Evolutionary conservation across 2,113 vertebrate species (phyloP).

Genomic region (Ophthalmolycus amberensis): DNA sequence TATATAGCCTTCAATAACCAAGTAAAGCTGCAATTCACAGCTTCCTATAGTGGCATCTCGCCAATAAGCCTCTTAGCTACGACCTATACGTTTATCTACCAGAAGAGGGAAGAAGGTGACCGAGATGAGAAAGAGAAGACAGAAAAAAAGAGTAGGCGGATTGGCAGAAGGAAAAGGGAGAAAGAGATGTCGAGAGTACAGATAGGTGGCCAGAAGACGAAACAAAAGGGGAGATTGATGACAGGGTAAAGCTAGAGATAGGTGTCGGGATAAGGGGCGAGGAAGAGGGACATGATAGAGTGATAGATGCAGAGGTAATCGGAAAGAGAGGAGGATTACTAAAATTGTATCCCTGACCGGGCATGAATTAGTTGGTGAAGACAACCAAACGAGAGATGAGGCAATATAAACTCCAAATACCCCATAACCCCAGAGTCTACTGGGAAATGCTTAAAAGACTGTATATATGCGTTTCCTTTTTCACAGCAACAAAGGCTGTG

Average conservation of each 20-base stretch:
- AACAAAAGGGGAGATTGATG: conserved; percentile 30
- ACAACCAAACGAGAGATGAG: conserved; percentile 32
- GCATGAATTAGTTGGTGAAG: conserved; percentile 58
- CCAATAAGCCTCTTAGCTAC: conserved; percentile 48
- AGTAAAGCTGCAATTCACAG: conserved; percentile 30
- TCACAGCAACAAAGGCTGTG: conserved; percentile 25
- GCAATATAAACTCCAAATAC: conserved; percentile 56
- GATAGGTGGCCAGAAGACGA: conserved; percentile 3
- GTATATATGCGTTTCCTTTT: conserved; percentile 14
- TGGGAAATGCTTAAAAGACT: conserved; percentile 44
- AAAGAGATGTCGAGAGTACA: conserved; percentile 10
- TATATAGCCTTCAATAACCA: conserved; percentile 28
- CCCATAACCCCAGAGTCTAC: conserved; percentile 30
- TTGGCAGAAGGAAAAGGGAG: neutral
- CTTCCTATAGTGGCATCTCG: conserved; percentile 15
- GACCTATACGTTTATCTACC: conserved; percentile 34
- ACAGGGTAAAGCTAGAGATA: conserved; percentile 13
- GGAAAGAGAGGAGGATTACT: conserved; percentile 36
- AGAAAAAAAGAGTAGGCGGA: neutral
- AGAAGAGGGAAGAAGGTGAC: conserved; percentile 21
- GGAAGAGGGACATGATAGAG: neutral
- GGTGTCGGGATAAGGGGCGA: neutral
- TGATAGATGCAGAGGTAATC: conserved; percentile 22
- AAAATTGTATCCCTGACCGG: conserved; percentile 47
- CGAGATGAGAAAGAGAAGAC: neutral